Conservation (phyloP, 2,888 invertebrate species). For the Chrysopilus asiliformis region DNA sequence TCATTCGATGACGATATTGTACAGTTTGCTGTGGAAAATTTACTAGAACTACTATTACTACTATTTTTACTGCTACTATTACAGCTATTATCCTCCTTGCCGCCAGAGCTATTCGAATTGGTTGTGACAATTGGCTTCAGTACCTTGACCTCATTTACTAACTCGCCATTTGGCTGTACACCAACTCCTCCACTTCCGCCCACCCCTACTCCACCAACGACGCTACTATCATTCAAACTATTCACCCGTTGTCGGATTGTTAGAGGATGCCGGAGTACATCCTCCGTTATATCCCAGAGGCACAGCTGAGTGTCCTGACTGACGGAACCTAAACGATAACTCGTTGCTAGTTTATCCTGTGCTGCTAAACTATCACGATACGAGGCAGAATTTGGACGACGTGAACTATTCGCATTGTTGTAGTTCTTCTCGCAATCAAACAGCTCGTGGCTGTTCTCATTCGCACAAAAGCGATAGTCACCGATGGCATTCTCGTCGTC, state of each 20-base stretch:
- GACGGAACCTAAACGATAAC: constrained; percentile 82
- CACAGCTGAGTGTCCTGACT: constrained; percentile 97
- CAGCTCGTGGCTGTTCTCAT: constrained; percentile 24
- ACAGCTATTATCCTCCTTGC: constrained; percentile 18
- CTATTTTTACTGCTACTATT: constrained; percentile 27
- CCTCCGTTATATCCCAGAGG: constrained; percentile 97
- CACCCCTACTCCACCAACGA: constrained; percentile 20
- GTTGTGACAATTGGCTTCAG: constrained; percentile 28
- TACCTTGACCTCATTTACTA: constrained; percentile 31
- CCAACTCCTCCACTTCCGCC: constrained; percentile 13
- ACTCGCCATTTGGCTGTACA: constrained; percentile 25
- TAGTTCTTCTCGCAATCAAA: constrained; percentile 21
- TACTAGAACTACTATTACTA: constrained; percentile 30
- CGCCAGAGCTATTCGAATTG: constrained; percentile 9
- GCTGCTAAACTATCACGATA: constrained; percentile 33
- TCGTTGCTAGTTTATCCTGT: constrained; percentile 42
- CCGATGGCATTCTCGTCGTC: constrained; percentile 42
- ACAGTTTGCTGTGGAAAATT: constrained; percentile 36
- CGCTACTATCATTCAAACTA: constrained; percentile 21
- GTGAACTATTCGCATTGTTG: too few species aligned
- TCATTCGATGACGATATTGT: constrained; percentile 32
- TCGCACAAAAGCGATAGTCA: constrained; percentile 27
- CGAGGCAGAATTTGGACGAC: constrained; percentile 30
- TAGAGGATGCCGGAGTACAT: constrained; percentile 65
- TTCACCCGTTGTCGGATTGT: constrained; percentile 32